These are phyloP conservation scores for Seison nebaliae DNA, from an alignment of 1,140 invertebrate genomes.

Conservation along the genomic window DNA sequence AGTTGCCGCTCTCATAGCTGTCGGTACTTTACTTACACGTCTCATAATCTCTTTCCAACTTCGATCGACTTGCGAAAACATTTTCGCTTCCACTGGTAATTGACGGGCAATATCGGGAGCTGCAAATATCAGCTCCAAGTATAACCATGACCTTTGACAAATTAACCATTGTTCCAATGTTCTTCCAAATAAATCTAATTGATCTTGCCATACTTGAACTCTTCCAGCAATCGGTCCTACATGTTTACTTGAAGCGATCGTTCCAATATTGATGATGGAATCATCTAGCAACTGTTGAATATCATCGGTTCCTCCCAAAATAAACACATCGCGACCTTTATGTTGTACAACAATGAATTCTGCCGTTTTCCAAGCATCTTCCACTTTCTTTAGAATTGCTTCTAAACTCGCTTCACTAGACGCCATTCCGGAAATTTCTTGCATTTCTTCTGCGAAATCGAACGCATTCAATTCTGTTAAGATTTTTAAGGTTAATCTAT, in stretches of 20 bases:
- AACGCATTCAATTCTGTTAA: slow-evolving; percentile 35
- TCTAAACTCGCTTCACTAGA: slow-evolving; percentile 55
- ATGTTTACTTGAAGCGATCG: slow-evolving; percentile 51
- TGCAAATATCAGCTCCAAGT: slow-evolving; percentile 11
- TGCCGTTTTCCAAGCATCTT: slow-evolving; percentile 27
- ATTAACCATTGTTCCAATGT: slow-evolving; percentile 33
- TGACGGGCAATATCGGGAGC: slow-evolving; percentile 57
- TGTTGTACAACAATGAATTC: slow-evolving; percentile 26
- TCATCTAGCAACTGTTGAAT: slow-evolving; percentile 51
- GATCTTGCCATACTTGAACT: slow-evolving; percentile 48
- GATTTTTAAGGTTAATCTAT: slow-evolving; percentile 23
- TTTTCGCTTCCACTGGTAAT: slow-evolving; percentile 49
- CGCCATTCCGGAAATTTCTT: slow-evolving; percentile 52
- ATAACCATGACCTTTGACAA: slow-evolving; percentile 11
- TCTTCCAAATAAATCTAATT: slow-evolving; percentile 44
- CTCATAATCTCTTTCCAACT: slow-evolving; percentile 57
- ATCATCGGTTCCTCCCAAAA: slow-evolving; percentile 52
- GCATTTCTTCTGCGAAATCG: slow-evolving; percentile 40
- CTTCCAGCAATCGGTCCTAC: slow-evolving; percentile 48
- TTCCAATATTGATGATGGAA: slow-evolving; percentile 52
- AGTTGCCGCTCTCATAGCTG: slow-evolving; percentile 26
- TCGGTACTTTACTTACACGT: slow-evolving; percentile 25
- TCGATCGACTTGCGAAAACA: slow-evolving; percentile 54
- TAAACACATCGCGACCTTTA: slow-evolving; percentile 44
- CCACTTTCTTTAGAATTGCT: slow-evolving; percentile 37